Base-by-base conservation (phyloP, 2,113 vertebrate species). In the Callospermophilus lateralis region DNA sequence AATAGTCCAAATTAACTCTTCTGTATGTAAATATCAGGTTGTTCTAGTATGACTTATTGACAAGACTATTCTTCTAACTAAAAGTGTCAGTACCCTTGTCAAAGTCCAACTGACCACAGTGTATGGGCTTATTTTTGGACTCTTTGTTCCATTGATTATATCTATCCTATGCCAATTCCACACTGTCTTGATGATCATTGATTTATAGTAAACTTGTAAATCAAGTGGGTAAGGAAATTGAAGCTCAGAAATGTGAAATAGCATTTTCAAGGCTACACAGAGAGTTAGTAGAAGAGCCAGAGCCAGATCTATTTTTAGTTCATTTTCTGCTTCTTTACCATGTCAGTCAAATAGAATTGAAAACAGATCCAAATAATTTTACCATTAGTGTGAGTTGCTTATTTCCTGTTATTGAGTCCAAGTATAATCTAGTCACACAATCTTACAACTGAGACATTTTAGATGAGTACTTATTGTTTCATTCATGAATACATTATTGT, bases 321-420 rank as follows among this genome's bases (percentile, higher is more conserved):
- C 42, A 67, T n/a, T 93, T 89, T 92, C 73, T n/a, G 16, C 30
- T 74, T 30, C 30, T 84, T 90, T 70, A 55, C 15, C 76, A 67
- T 15, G 45, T 24, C 70, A 45, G 61, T 86, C 48, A 55, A 70
- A 83, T 1, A 30, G 16, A 87, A 78, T 87, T 24, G 72, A 90
- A 93, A 93, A 68, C 81, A 93, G 80, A 95, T 42, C 58, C 58
- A 81, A 74, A 67, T 37, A 86, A 77, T 86, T 95, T 93, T 93
- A 61, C 32, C 81, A 45, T 95, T 93, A 95, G 10, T 26, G 4
- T 45, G 10, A 7, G 15, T 90, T 61, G 22, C 51, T 86, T 70
- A 19, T 55, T 97, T 90, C 70, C 61, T 77, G 42, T 86, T 48
- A 78, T 51, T 4, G 51, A 76, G 10, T 83, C 51, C 72, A 42